Percentiles rank a stretch among this genome's conserved stretches.
These are phyloP conservation scores for Acipenser transmontanus DNA, from an alignment of 2,797 vertebrate species.

Conservation along the genomic window DNA sequence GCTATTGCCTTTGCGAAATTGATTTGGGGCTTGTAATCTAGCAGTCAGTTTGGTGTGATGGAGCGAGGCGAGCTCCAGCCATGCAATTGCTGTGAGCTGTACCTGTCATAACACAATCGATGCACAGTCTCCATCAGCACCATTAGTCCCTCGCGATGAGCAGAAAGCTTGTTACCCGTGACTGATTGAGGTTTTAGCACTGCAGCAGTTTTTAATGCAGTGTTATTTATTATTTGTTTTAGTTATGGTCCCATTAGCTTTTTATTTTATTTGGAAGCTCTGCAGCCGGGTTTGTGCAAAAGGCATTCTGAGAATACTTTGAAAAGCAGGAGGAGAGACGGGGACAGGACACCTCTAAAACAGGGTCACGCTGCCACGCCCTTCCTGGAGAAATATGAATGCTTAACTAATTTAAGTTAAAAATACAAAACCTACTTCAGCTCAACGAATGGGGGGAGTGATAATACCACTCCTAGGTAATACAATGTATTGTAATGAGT, in stretches of 20 bases:
- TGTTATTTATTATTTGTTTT: conserved; percentile 1
- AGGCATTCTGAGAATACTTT: neutral
- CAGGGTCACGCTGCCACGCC: no score
- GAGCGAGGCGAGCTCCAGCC: neutral
- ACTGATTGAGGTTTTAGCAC: neutral
- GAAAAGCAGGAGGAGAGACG: no score
- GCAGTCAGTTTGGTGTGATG: neutral
- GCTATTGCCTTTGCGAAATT: neutral
- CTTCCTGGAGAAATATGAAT: no score
- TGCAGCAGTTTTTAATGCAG: neutral
- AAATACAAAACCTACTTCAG: no score
- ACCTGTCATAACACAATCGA: neutral
- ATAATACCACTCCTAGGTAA: no score
- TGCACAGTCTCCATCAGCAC: neutral
- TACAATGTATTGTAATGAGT: no score
- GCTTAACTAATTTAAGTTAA: no score
- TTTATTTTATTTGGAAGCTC: neutral
- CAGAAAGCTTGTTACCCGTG: neutral
- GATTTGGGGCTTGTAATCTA: conserved; percentile 1
- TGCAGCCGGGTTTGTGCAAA: neutral
- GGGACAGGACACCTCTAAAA: no score
- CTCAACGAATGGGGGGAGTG: no score
- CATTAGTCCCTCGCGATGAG: neutral
- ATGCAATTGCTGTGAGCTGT: neutral
- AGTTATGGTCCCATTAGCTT: neutral